phyloP scores from a whole-genome alignment of 1,140 invertebrate species.

The Delia radicum region DNA sequence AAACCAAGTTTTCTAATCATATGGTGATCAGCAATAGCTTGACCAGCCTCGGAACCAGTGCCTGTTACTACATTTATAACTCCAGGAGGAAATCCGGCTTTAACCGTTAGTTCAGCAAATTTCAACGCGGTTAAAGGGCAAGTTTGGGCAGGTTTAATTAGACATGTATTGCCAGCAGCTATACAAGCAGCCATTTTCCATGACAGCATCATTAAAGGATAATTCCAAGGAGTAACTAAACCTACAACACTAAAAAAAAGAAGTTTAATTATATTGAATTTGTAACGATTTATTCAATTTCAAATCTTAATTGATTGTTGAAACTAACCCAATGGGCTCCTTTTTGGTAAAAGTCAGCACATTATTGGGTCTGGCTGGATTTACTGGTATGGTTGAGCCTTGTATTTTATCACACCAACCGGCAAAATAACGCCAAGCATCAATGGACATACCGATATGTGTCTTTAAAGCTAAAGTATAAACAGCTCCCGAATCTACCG shows the following conservation, averaged over 20 bases:
- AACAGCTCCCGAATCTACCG: constrained; percentile 90
- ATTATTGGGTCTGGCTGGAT: constrained; percentile 83
- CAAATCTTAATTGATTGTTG: too few relatives aligned
- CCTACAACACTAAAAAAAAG: constrained; percentile 74
- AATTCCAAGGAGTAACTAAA: constrained; percentile 97
- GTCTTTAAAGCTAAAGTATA: constrained; percentile 94
- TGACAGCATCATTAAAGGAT: constrained; percentile 95
- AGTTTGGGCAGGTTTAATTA: constrained; percentile 93
- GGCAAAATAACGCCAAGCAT: constrained; percentile 89
- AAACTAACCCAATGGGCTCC: constrained; percentile 77
- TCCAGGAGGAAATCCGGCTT: constrained; percentile 90
- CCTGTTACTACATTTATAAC: constrained; percentile 92
- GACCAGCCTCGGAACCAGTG: constrained; percentile 74
- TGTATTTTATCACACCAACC: constrained; percentile 95
- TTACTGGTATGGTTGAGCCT: constrained; percentile 88
- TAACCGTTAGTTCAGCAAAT: constrained; percentile 83
- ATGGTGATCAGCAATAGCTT: constrained; percentile 82
- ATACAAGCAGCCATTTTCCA: constrained; percentile 98
- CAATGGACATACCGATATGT: constrained; percentile 91
- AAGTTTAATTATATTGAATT: too few relatives aligned
- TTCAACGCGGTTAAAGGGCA: constrained; percentile 90
- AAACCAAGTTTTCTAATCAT: constrained; percentile 88
- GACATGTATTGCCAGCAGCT: constrained; percentile 88
- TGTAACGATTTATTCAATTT: too few relatives aligned
- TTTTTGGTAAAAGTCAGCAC: constrained; percentile 79